Percentiles rank a stretch among this genome's conserved stretches.
Conservation (phyloP, 1,140 invertebrate genomes). For the Euura lappo region DNA sequence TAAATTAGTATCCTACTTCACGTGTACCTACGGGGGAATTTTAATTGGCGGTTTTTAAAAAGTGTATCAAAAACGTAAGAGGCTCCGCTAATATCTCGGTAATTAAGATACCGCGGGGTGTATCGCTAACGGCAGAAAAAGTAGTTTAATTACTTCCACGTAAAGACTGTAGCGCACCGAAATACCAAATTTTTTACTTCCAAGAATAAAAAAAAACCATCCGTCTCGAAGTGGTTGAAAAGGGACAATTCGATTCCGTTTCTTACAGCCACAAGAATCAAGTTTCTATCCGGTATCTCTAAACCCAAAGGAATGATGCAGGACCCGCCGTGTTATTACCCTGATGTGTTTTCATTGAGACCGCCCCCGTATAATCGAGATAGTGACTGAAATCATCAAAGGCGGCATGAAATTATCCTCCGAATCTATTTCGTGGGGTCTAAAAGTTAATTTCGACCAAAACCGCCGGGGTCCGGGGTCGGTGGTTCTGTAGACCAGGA, state of each 20-base stretch:
- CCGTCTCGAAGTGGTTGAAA: background rate
- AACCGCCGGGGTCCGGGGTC: too few species aligned
- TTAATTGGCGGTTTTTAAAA: background rate
- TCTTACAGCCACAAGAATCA: too few species aligned
- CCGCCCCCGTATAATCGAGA: background rate
- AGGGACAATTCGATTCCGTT: too few species aligned
- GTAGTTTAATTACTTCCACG: background rate
- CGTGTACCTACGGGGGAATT: background rate
- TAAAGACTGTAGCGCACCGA: background rate
- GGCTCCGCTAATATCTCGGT: background rate
- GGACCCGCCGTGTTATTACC: background rate
- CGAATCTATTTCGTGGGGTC: too few species aligned
- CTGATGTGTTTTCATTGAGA: slow-evolving; percentile 2
- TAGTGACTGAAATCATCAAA: background rate
- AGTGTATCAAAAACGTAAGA: background rate
- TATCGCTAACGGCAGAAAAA: background rate
- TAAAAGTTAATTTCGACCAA: too few species aligned
- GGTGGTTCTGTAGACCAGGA: too few species aligned
- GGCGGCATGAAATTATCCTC: background rate
- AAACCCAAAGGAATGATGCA: background rate
- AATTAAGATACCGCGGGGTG: background rate
- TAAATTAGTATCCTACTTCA: too few species aligned
- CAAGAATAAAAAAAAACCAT: background rate
- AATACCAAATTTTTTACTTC: background rate
- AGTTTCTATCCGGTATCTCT: too few species aligned